Evolutionary conservation across 2,113 vertebrate species (phyloP), one percentile per base, ranked within the genome.

Genomic region (Pholis gunnellus): DNA sequence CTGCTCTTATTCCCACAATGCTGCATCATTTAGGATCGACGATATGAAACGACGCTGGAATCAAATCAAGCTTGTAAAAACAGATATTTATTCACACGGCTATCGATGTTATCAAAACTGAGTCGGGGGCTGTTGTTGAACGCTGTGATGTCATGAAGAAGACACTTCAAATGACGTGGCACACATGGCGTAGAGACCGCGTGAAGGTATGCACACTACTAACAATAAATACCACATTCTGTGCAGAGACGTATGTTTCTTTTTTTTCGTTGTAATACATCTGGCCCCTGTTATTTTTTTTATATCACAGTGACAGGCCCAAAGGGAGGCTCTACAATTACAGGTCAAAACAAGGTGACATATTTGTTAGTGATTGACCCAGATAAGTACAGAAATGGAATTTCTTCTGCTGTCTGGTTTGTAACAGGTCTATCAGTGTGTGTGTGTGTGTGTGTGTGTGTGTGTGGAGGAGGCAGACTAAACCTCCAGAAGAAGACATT

Each of bases 301-400:
- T 66, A 56, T 75, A 74, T 34, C 29, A 17, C 54, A 57, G 38
- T 36, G 64, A 74, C 78, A 65, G 60, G 50, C 52, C 78, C 69
- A 46, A 46, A 66, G 57, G 68, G 61, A 72, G 77, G 14, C 42
- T 60, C 38, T 11, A 27, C 69, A 36, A 77, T 79, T 76, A 82
- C 81, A 79, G 89, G 82, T 88, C 86, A 78, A 63, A 79, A 64
- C 72, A 68, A 78, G 84, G 79, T 84, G 86, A 75, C 75, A 54
- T 81, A 68, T 87, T 79, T 87, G 79, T 79, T 59, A 25, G 72
- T 27, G 56, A 84, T 10, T 48, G 86, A 89, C 65, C 64, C 50
- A 79, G 81, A 84, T 84, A 76, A 76, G 69, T 69, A 31, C 4
- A 8, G 69, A 60, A 86, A 86, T 83, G 36, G 80, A 78, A 67